Conservation (phyloP, 2,113 vertebrate genomes). For the Microtus montanus region DNA sequence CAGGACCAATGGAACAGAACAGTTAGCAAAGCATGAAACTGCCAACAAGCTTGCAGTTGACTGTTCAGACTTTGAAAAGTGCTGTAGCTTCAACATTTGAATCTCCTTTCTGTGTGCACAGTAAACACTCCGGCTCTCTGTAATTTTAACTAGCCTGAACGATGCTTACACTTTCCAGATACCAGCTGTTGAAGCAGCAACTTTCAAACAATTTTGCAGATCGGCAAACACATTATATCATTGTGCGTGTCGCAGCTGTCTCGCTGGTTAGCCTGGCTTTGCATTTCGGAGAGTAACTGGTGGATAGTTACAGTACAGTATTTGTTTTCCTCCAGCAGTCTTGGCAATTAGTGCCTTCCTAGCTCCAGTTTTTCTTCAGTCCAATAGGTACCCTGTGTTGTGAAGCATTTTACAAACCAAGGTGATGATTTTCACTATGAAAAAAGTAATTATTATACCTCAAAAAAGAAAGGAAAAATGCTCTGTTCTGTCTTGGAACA, state of each 20-base stretch:
- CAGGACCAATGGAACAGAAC: constrained; percentile 18
- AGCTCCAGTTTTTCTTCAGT: constrained; percentile 51
- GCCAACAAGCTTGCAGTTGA: constrained; percentile 58
- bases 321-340: constrained; percentile 72
- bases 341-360: constrained; percentile 72
- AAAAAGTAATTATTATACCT: neutral
- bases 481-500: neutral
- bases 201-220: constrained; percentile 80
- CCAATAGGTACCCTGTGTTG: constrained; percentile 51
- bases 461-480: neutral
- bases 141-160: constrained; percentile 78
- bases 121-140: constrained; percentile 73
- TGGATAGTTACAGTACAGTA: constrained; percentile 70
- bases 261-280: constrained; percentile 60
- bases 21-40: constrained; percentile 5
- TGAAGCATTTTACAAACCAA: constrained; percentile 54
- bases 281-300: constrained; percentile 67
- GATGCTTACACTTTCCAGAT: constrained; percentile 74
- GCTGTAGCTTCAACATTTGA: constrained; percentile 72
- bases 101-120: constrained; percentile 73
- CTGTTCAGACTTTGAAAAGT: constrained; percentile 74
- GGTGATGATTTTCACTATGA: neutral
- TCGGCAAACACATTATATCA: constrained; percentile 79
- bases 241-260: constrained; percentile 78
- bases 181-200: constrained; percentile 80